Percentiles rank a stretch among this genome's conserved stretches.
Conservation (phyloP, 2,797 vertebrate genomes). For the Galagoides demidoff region DNA sequence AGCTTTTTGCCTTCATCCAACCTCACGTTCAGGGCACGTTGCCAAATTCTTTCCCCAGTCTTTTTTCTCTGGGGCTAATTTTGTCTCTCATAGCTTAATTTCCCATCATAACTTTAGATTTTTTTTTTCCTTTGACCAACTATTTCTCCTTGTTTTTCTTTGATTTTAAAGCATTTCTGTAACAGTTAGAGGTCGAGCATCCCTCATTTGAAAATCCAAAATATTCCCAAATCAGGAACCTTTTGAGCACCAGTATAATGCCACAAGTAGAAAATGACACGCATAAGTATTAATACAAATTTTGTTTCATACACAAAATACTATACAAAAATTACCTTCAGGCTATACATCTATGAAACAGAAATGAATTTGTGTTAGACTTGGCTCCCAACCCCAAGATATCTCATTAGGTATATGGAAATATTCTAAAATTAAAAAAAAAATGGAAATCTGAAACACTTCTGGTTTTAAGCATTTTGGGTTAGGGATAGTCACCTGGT, state of each 20-base stretch:
- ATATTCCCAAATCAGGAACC: not conserved
- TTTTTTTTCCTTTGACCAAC: not conserved
- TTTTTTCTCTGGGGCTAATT: not conserved
- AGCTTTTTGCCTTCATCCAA: conserved; percentile 24
- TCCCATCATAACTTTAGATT: not conserved
- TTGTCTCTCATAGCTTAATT: conserved; percentile 24
- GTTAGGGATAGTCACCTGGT: not conserved
- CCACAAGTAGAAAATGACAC: not conserved
- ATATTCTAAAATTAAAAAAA: not conserved
- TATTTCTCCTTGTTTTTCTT: conserved; percentile 13
- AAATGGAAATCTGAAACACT: not conserved
- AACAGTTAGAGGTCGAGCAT: not conserved
- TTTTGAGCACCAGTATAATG: not conserved
- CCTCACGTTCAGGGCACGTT: not conserved
- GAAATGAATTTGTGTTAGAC: not conserved
- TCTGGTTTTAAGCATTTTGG: not conserved
- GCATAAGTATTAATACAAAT: not conserved
- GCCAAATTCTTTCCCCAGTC: conserved; percentile 35
- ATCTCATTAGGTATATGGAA: not conserved
- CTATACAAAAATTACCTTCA: not conserved
- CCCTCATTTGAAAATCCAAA: not conserved
- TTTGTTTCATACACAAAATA: not conserved
- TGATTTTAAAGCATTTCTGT: conserved; percentile 4
- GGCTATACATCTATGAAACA: not conserved
- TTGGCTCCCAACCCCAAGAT: not conserved